Conservation (phyloP, 2,113 vertebrate species). For the Aythya baeri region DNA sequence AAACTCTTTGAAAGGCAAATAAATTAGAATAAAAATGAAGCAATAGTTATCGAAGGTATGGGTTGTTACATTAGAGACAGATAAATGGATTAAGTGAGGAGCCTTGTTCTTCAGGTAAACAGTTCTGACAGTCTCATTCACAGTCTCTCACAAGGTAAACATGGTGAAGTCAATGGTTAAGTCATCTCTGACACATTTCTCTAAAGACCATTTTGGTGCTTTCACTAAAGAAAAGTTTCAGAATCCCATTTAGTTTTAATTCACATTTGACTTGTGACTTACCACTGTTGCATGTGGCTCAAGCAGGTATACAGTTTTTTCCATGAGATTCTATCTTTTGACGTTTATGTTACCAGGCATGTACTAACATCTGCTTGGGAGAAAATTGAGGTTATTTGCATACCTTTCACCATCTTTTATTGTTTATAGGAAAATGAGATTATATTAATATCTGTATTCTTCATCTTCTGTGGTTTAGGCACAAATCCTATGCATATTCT, state of each 20-base stretch:
- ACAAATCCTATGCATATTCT: background rate
- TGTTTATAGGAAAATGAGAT: background rate
- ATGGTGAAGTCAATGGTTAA: background rate
- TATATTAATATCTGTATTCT: background rate
- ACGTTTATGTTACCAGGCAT: background rate
- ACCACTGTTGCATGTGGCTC: fast-evolving
- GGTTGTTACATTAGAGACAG: background rate
- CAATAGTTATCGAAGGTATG: background rate
- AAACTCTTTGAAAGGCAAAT: background rate
- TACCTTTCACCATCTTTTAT: background rate
- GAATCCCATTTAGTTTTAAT: background rate
- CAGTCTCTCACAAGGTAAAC: background rate
- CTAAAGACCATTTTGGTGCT: background rate
- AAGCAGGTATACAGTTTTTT: background rate
- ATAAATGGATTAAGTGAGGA: background rate
- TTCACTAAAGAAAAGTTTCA: background rate
- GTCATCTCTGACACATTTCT: background rate
- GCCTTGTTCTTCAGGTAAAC: background rate
- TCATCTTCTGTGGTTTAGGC: background rate
- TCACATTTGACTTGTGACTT: background rate
- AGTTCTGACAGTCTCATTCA: background rate
- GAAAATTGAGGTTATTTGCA: background rate
- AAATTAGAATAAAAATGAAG: background rate
- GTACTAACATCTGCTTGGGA: background rate
- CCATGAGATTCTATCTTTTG: background rate